Base-by-base conservation (phyloP, 2,113 vertebrate genomes). In the Fukomys damarensis region DNA sequence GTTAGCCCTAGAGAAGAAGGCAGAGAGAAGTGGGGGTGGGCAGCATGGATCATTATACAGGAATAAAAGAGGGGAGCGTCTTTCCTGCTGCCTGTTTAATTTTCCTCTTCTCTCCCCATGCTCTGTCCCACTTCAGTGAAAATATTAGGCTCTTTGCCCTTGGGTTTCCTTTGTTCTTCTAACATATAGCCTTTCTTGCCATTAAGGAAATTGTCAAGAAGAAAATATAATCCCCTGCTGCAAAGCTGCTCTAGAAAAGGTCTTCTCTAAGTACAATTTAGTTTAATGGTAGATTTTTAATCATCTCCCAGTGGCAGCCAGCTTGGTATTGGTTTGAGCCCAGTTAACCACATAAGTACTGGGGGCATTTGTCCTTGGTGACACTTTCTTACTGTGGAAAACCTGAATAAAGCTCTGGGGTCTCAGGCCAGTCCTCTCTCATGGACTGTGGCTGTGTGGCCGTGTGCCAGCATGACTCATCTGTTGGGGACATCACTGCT, bases 221-320 rank as follows among this genome's bases (percentile, higher is more conserved):
- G 95, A 93, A 95, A 97, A 96, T 96, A 70, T 86, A 95, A 96
- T 96, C 89, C 95, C 94, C 93, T 93, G 95, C 92, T 97, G 93
- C 96, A 96, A 80, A 97, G 87, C 94, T 96, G 87, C 94, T 98
- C 97, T 95, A 95, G 91, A 97, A 95, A 93, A 97, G 96, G 93
- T 94, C 96, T 97, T 2, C 96, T 85, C 19, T 3, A 97, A 96
- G 85, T 97, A 82, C 41, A 97, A 86, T 61, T 96, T 97, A 97
- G 97, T 98, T 98, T 98, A 98, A 98, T 98, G 97, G 96, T 95
- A 91, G 96, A 97, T 93, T 96, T 98, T 98, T 98, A 98, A 98
- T 98, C 98, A 95, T 98, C 94, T 94, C 93, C 56, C 58, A 96
- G 97, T 96, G 97, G 93, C 70, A 43, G 19, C 63, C 85, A 95